Base-by-base conservation (phyloP, 2,113 vertebrate genomes). In the Caracal caracal region DNA sequence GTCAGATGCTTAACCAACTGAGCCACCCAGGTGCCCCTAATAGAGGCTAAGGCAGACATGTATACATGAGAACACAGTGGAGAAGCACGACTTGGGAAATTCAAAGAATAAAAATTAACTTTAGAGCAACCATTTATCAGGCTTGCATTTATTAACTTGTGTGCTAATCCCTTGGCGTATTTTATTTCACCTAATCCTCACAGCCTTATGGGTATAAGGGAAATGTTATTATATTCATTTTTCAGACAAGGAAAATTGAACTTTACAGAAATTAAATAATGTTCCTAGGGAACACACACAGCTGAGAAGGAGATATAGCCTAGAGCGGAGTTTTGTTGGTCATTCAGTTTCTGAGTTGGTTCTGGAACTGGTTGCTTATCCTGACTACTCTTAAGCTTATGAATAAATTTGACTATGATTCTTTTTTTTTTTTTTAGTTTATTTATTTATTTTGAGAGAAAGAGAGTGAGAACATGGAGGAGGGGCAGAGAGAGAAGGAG, bases 221-320 rank as follows among this genome's bases (percentile, higher is more conserved):
- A 80, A 84, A 86, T 76, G 22, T 35, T 88, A 13, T 66, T 78
- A 87, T 79, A 22, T 22, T n/a, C 35, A 86, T 86, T 63, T 94
- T 94, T 59, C 94, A 65, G 30, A 49, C 30, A 82, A 47, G 88
- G n/a, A 22, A 91, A 93, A 68, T 66, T n/a, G 10, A 88, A 91
- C 20, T 94, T 82, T 10, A 86, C 51, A 85, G 40, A 84, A 40
- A 82, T 81, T 59, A 66, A 75, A 19, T 89, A 35, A 88, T 26
- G 81, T 70, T 6, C 10, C n/a, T 8, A 56, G 47, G 10, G 68
- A 49, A 56, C 35, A 53, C 20, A 61, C 11, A 71, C 10, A 49
- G 20, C 35, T 70, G 61, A 65, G 63, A 16, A 84, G 80, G 66
- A 93, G 70, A 47, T 51, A n/a, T 5, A 85, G 35, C 17, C 28